These are phyloP conservation scores for Dufourea novaeangliae DNA, from an alignment of 1,140 invertebrate genomes.

Conservation along the genomic window DNA sequence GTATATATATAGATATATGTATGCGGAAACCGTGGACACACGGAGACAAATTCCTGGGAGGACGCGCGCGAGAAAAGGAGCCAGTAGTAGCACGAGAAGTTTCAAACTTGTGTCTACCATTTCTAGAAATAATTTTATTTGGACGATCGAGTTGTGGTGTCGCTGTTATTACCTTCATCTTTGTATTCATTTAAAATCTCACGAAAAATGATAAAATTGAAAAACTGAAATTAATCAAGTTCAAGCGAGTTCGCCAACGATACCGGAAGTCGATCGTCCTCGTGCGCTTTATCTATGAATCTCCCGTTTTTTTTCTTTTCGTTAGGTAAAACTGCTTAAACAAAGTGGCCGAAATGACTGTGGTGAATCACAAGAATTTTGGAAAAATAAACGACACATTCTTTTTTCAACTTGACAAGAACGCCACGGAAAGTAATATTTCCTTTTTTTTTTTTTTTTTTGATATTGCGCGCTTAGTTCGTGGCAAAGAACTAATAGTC, in stretches of 20 bases:
- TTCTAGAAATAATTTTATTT: constrained; percentile 61
- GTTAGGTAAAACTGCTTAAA: constrained; percentile 44
- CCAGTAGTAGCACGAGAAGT: constrained; percentile 56
- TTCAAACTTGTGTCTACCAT: constrained; percentile 84
- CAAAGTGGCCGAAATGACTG: constrained; percentile 43
- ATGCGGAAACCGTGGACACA: constrained; percentile 24
- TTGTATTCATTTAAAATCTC: background rate
- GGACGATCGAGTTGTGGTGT: constrained; percentile 53
- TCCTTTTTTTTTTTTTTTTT: background rate
- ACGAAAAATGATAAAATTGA: background rate
- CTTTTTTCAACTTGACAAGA: background rate
- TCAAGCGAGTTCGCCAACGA: background rate
- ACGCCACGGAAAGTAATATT: background rate
- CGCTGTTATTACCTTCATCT: background rate
- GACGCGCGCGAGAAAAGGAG: constrained; percentile 30
- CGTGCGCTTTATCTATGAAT: constrained; percentile 50
- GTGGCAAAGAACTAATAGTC: constrained; percentile 33
- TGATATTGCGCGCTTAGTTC: constrained; percentile 44
- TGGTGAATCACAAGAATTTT: constrained; percentile 46
- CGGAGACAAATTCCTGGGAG: constrained; percentile 24
- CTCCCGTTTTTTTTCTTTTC: constrained; percentile 20
- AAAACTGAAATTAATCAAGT: no score
- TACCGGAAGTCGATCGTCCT: constrained; percentile 29
- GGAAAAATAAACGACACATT: constrained; percentile 15
- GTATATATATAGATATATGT: constrained; percentile 29